Conservation (phyloP, 1,140 invertebrate genomes). For the Apolygus lucorum region DNA sequence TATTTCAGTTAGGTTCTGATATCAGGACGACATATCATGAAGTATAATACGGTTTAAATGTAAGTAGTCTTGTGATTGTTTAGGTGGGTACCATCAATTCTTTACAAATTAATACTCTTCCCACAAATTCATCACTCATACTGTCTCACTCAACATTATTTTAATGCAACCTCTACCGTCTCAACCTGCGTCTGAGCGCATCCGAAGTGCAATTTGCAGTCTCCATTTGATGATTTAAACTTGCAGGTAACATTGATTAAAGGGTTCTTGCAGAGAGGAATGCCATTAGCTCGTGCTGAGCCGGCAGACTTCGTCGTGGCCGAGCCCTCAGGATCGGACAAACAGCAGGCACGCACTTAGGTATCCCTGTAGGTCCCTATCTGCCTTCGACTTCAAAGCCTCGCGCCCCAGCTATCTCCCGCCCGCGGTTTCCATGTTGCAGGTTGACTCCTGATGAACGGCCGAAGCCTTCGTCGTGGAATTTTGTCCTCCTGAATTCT, state of each 20-base stretch:
- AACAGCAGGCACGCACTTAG: constrained; percentile 4
- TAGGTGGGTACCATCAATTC: too few species aligned
- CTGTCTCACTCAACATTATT: too few species aligned
- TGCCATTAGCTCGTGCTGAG: constrained; percentile 13
- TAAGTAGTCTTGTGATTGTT: too few species aligned
- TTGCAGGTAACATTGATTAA: neutral
- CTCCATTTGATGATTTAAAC: neutral
- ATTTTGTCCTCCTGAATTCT: neutral
- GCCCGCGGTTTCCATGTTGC: neutral
- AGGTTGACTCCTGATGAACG: constrained; percentile 8
- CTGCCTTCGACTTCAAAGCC: constrained; percentile 1
- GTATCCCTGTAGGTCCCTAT: neutral
- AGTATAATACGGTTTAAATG: too few species aligned
- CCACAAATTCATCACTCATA: too few species aligned
- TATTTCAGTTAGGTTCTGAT: too few species aligned
- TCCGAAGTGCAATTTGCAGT: too few species aligned
- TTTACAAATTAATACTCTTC: too few species aligned
- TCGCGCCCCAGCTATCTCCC: neutral
- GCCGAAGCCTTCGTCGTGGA: neutral
- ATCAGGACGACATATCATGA: too few species aligned
- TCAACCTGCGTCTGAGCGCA: too few species aligned
- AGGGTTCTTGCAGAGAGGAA: neutral
- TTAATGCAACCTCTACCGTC: too few species aligned
- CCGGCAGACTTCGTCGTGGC: neutral
- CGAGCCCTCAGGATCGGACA: neutral